Conservation (phyloP, 2,113 vertebrate genomes). For the Lasiurus borealis region DNA sequence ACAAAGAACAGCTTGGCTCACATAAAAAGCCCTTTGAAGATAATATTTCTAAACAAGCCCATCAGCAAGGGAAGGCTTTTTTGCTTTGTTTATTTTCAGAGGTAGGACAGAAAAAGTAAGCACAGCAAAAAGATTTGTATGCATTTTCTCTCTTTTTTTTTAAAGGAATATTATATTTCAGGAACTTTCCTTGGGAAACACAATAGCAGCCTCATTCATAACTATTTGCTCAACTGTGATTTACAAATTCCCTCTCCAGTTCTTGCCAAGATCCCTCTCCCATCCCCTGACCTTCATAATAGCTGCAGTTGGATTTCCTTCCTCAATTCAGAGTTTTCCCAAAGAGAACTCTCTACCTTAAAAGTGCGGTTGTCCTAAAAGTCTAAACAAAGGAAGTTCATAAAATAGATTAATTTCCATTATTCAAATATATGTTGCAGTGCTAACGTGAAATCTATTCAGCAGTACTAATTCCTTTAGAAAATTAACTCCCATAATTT, state of each 20-base stretch:
- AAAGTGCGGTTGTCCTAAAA: constrained; percentile 47
- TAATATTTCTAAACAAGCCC: constrained; percentile 76
- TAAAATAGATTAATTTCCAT: constrained; percentile 59
- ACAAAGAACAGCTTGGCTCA: constrained; percentile 56
- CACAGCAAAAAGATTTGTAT: constrained; percentile 48
- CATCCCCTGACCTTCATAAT: constrained; percentile 45
- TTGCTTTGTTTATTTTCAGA: constrained; percentile 73
- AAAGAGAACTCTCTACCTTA: constrained; percentile 13
- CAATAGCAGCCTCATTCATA: constrained; percentile 76
- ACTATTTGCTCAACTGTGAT: constrained; percentile 49
- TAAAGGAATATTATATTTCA: constrained; percentile 71
- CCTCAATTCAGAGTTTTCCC: neutral
- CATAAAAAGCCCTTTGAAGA: constrained; percentile 68
- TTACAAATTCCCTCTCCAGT: constrained; percentile 44
- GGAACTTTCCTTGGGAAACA: constrained; percentile 69
- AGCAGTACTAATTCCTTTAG: constrained; percentile 40
- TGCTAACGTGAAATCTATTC: neutral
- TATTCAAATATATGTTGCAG: constrained; percentile 43
- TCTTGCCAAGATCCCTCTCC: constrained; percentile 66
- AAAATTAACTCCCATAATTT: constrained; percentile 5
- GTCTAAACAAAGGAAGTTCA: constrained; percentile 23
- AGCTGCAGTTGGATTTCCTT: constrained; percentile 51
- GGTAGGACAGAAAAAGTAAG: constrained; percentile 67
- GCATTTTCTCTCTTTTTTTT: constrained; percentile 59
- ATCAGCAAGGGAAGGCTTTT: constrained; percentile 58